Evolutionary conservation across 2,113 vertebrate species (phyloP), one percentile per base, ranked within the genome.

Genomic region (Osmerus mordax): DNA sequence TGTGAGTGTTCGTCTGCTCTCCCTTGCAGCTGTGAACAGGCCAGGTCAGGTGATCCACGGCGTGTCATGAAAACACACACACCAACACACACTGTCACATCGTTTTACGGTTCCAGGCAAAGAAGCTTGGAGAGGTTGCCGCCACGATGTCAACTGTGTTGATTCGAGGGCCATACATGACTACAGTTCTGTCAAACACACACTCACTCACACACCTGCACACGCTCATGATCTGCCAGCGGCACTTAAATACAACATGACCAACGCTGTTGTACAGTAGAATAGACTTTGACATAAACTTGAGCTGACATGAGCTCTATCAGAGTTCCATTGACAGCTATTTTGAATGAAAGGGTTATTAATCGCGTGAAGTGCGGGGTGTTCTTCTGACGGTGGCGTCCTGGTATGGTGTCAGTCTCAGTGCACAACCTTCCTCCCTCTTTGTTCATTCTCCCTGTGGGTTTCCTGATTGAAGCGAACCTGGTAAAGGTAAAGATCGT

Each of bases 181-280:
- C 76, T 77, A 81, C 82, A 81, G 25, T 19, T 28, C 74, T 67
- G 71, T 81, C 76, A 73, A 11, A 41, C 70, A 58, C 61, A 47
- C 23, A 63, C n/a, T 15, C 54, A 0, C 54, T 15, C 54, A 15
- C 54, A 55, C 9, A 55, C 54, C 13, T 28, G 21, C 16, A 3
- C 4, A 21, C 70, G 21, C 54, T 3, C 52, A 64, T 23, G 55
- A 74, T 71, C 77, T 75, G 59, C 64, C 65, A 55, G 59, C 41
- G 29, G 66, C 70, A n/a, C 21, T 36, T 67, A 53, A 36, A 36
- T 36, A 7, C 7, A 36, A 36, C 32, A 36, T 36, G 32, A 36
- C 32, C 32, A 36, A 36, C 32, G 32, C 32, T 36, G 32, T 36
- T 36, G 32, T 36, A 36, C 32, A 36, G 32, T 36, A 36, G 32